Evolutionary conservation across 2,888 invertebrate genomes (phyloP), one percentile per base, ranked within the genome.

Genomic region (Pandemis cinnamomeana): DNA sequence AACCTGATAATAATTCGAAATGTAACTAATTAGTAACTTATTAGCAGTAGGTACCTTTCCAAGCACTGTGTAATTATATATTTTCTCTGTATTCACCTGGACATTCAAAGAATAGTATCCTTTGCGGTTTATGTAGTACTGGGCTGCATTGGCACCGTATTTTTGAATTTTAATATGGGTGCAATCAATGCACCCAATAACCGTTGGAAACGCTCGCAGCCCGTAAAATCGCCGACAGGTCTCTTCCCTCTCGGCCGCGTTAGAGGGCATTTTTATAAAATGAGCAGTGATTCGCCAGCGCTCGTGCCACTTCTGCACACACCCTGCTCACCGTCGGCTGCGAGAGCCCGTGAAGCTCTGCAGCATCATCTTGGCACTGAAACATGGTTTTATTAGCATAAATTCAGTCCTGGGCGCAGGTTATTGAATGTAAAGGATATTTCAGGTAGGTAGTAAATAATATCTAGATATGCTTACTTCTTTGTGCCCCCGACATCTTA

Each of bases 311-410:
- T 5, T 10, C 7, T 10, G 42, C 58, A 11, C 67, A 67, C 11
- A 58, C 42, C 20, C 58, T 44, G 58, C 67, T 55, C 4, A 67
- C 67, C 0, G 44, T 58, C 7, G 42, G 55, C 44, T 67, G 67
- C 42, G 67, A 67, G 13, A 67, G 20, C 44, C 58, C 67, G n/a
- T 67, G 58, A 6, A 58, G 44, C n/a, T 66, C 66, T 51, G 51
- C 66, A n/a, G 36, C 51, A 51, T 66, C 51, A 51, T 66, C 66
- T 66, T 67, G 67, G 5, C 55, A 42, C 67, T 67, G 13, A 7
- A 60, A 60, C 11, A 48, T 48, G 48, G 11, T 48, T 44, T 44
- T 48, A 48, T 48, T 11, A 48, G 48, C 48, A 48, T 48, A 11
- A 48, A 11, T 13, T 48, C 10, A 13, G 48, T 48, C 10, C 48